Percentiles rank a stretch among this genome's conserved stretches.
phyloP scores from a whole-genome alignment of 2,797 vertebrate species.

The Pseudochromis fuscus region DNA sequence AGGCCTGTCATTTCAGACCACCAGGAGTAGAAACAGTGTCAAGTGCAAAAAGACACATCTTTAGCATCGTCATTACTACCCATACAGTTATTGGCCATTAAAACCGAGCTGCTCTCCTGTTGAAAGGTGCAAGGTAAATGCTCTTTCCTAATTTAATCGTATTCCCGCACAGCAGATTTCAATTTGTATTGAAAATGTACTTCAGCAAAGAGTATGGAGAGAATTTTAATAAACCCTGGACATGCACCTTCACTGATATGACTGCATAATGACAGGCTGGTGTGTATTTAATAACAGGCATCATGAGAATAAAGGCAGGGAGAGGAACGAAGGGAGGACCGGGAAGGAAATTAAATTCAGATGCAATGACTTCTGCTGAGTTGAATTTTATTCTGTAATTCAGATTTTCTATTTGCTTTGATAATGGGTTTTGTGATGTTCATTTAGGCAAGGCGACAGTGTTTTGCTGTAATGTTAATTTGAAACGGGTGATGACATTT shows the following conservation, averaged over 20 bases:
- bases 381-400: constrained; percentile 29
- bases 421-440: constrained; percentile 46
- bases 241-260: constrained; percentile 32
- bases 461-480: constrained; percentile 40
- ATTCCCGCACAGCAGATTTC: constrained; percentile 31
- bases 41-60: not conserved
- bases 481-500: constrained; percentile 18
- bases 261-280: constrained; percentile 32
- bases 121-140: constrained; percentile 20
- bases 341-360: constrained; percentile 59
- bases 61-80: not conserved
- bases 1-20: not conserved
- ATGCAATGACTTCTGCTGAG: constrained; percentile 30
- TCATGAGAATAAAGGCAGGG: constrained; percentile 29
- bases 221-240: constrained; percentile 37
- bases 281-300: constrained; percentile 53
- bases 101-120: not conserved
- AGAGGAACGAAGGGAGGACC: constrained; percentile 4
- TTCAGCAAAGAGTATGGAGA: constrained; percentile 24
- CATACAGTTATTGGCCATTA: not conserved
- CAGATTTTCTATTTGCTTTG: constrained; percentile 38
- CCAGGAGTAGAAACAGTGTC: not conserved
- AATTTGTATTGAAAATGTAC: constrained; percentile 49
- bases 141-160: constrained; percentile 25
- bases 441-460: constrained; percentile 36